Base-by-base conservation (phyloP, 2,113 vertebrate species). In the Malurus melanocephalus region DNA sequence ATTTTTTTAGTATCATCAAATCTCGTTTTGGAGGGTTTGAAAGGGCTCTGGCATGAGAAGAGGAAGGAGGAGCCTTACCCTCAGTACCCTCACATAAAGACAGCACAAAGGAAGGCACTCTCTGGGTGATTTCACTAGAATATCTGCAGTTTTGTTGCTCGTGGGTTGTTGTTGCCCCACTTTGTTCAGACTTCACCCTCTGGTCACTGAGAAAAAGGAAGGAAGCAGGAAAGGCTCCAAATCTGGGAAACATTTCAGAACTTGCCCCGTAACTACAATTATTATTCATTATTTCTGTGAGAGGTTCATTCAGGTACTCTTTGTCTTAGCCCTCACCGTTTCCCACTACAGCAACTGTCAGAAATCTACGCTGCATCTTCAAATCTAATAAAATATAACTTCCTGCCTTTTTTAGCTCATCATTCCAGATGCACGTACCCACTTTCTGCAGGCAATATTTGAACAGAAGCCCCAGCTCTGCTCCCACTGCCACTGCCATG, bases 171-270 rank as follows among this genome's bases (percentile, higher is more conserved):
- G 17, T 38, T 77, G 81, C 81, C 53, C 48, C 85, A 74, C 87
- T 85, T 93, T 19, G 45, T 19, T 66, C 79, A 67, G 87, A 87
- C 64, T 80, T 67, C 53, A 32, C 79, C 61, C 53, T 38, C 17
- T 10, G 16, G 24, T 52, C 4, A 4, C 60, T 9, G 49, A 64
- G 40, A 40, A 69, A 51, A 76, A 55, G 46, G 64, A 69, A 66
- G 52, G 35, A 43, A 87, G 22, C 64, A 42, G 56, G 35, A 56
- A 19, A 80, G 46, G 11, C 27, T 82, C 43, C 59, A 9, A 2
- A n/a, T 27, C 43, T 10, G 30, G 69, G 81, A 66, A 30, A 62
- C 48, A 23, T 40, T 26, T 33, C 22, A 16, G 35, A 43, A 27
- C 24, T 55, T 16, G 24, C 14, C 28, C 9, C 3, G 13, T 38